Evolutionary conservation across 2,113 vertebrate species (phyloP).

Genomic region (Anguilla japonica): DNA sequence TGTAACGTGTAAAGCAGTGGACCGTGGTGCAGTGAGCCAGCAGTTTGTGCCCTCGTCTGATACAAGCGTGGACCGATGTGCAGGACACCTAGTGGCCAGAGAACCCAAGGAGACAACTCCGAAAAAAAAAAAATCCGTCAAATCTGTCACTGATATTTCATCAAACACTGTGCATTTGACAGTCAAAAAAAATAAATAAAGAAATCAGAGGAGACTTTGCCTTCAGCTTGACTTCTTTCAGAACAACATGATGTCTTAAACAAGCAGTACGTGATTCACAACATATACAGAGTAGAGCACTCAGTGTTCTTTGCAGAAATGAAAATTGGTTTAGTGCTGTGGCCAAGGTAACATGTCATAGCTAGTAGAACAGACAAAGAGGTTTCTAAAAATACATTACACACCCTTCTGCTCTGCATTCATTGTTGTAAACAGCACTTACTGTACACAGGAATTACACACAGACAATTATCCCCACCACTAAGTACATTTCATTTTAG

Average conservation of each 20-base stretch:
- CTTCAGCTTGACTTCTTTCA: conserved; percentile 10
- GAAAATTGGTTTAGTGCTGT: too few relatives aligned
- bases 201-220: neutral
- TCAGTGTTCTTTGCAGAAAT: too few relatives aligned
- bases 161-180: conserved; percentile 27
- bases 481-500: neutral
- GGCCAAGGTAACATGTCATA: too few relatives aligned
- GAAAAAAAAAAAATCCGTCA: neutral
- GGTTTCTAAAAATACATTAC: too few relatives aligned
- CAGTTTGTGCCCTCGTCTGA: neutral
- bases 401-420: neutral
- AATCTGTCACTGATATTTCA: conserved; percentile 12
- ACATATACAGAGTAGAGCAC: neutral
- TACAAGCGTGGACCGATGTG: neutral
- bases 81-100: neutral
- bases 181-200: conserved; percentile 15
- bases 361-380: too few relatives aligned
- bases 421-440: neutral
- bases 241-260: neutral
- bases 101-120: neutral
- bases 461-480: neutral
- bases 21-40: conserved; percentile 24
- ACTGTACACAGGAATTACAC: neutral
- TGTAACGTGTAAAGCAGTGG: neutral
- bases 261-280: too few relatives aligned